phyloP scores from a whole-genome alignment of 30 jellyfish, hydroid and myxozoan species.

The Turritopsis rubra region DNA sequence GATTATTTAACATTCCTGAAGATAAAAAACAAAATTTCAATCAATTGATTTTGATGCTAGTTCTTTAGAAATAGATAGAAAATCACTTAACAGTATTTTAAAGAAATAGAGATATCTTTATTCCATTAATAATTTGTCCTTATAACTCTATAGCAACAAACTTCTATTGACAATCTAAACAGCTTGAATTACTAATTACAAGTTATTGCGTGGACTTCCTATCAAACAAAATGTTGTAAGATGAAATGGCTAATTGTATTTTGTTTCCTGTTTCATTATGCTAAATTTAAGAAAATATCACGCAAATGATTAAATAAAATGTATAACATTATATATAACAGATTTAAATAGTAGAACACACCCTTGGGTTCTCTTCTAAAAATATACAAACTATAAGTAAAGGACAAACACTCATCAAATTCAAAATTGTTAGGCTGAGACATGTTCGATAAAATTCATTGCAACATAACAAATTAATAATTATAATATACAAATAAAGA shows the following conservation, averaged over 20 bases:
- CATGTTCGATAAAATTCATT: too few species aligned
- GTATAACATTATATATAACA: too few species aligned
- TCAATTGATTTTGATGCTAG: background rate
- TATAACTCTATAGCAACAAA: background rate
- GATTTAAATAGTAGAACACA: too few species aligned
- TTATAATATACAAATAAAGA: too few species aligned
- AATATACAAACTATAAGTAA: too few species aligned
- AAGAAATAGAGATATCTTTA: background rate
- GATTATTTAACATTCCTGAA: background rate
- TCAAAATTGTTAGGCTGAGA: too few species aligned
- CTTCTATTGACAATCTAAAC: background rate
- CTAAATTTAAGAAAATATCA: background rate
- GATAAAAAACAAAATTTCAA: background rate
- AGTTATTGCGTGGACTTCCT: background rate
- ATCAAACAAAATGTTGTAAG: too few species aligned
- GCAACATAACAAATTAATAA: too few species aligned
- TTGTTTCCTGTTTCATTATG: background rate
- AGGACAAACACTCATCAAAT: too few species aligned
- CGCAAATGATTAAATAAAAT: too few species aligned
- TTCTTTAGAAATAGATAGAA: background rate
- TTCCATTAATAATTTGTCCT: background rate
- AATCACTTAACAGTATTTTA: background rate
- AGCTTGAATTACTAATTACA: background rate
- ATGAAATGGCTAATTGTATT: background rate
- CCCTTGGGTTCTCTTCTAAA: too few species aligned